Base-by-base conservation (phyloP, 2,888 invertebrate genomes). In the Eupithecia pulchellata region DNA sequence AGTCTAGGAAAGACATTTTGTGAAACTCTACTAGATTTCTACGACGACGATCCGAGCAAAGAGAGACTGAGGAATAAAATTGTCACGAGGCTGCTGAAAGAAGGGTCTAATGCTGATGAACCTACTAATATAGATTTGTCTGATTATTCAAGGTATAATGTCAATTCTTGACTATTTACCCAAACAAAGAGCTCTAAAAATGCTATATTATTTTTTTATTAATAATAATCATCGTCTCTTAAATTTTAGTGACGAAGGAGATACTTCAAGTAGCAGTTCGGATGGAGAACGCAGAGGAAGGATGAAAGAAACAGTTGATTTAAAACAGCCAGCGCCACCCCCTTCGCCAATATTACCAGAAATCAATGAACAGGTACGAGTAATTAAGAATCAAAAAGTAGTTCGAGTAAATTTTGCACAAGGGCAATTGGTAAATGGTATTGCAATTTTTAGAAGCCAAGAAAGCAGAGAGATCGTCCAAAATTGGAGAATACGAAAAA, bases 11-110 rank as follows among this genome's bases (percentile, higher is more conserved):
- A 97, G 81, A 96, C 97, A 57, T 99, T 99, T 92, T 98, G 99
- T 91, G 98, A 98, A 92, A 98, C 99, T 0, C 93, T 99, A 34
- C 92, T 98, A 76, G 98, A 99, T 88, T 99, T 97, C 91, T 98
- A 97, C 84, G 98, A 98, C 85, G 97, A 97, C 78, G 97, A 97
- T 88, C 97, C 97, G 0, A 95, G 96, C 84, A 98, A 98, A 95
- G 98, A 98, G 88, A 95, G 95, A 84, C 92, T 98, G 64, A 95
- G 97, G 78, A 95, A 95, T 72, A 98, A 98, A 95, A 98, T 98
- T 80, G 95, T 98, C 64, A 96, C 96, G 75, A 96, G 97, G 84
- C 93, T 98, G 76, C 91, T 96, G 76, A 96, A 97, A 88, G 97
- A 97, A 90, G 98, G 98, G 42, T 98, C 98, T 0, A 98, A 96